Evolutionary conservation across 2,888 invertebrate species (phyloP), one percentile per base, ranked within the genome.

Genomic region (Hydrotaea cyrtoneurina): DNA sequence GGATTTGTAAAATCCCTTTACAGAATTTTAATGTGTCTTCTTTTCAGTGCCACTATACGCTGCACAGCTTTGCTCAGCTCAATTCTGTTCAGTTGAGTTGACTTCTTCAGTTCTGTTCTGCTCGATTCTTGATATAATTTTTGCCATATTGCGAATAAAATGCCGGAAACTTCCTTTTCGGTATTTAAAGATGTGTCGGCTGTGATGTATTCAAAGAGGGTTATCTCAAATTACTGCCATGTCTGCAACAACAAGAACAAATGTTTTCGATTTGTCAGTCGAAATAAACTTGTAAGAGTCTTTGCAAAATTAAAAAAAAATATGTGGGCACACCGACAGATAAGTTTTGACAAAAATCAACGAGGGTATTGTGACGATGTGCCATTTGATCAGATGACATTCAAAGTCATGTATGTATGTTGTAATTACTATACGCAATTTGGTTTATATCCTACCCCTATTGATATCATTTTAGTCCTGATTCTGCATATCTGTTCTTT

Each of bases 1-100:
- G 80, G 86, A 85, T 86, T 87, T 86, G 74, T 66, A 66, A 79
- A 86, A 85, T 86, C 82, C 78, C 83, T 85, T 86, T 78, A 80
- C 80, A 80, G 86, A 86, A 87, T 87, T 86, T 86, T 83, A 85
- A 86, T 86, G 82, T 31, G 73, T 39, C 73, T 73, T 80, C 73
- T 79, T 77, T 66, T 57, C 69, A 11, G 39, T 15, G 46, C 69
- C 3, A 26, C 17, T 26, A n/a, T 3, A n/a, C 17, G 11, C 66
- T 19, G 3, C 31, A 39, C 19, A 43, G 39, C 19, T 69, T 1
- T 46, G 2, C 39, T 23, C 8, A 39, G 19, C 21, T 19, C 36
- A n/a, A 31, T 43, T 21, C 66, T 7, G 11, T 66, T 66, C 19
- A 66, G 39, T 11, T 39, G 39, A 66, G n/a, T 66, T 66, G 66